Evolutionary conservation across 2,888 invertebrate species (phyloP), one percentile per base, ranked within the genome.

Genomic region (Shargacucullia verbasci): DNA sequence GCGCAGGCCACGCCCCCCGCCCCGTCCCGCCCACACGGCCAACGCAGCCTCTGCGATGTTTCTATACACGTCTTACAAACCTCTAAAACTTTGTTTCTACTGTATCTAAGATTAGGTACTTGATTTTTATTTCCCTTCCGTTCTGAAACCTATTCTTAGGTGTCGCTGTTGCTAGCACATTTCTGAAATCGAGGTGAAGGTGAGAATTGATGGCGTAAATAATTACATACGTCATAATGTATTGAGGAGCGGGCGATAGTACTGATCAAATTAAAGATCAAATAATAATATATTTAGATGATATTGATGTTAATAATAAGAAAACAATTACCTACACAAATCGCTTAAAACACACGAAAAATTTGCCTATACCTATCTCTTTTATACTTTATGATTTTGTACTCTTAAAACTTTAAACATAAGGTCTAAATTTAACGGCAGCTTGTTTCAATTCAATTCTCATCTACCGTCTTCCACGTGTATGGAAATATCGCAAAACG

Each of bases 11-110:
- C 53, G 20, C 55, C 50, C 47, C 56, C 72, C 44, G 74, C 59
- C 66, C 59, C 71, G 59, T 68, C 70, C 62, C 73, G 62, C 73
- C 65, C 75, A 55, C 64, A 49, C 47, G 50, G 48, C 63, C 52
- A 47, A 54, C 62, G 49, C 45, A 49, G 37, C 45, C 38, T 53
- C 59, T 37, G 54, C 57, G 53, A 64, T 74, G 71, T 73, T 70
- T 62, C 61, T 49, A 52, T 50, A 59, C 67, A 64, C 59, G 68
- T 39, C 56, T 45, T 20, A 20, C 20, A 3, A 20, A 2, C 20
- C 4, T 55, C 44, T 68, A 41, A 1, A 27, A 39, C 11, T 31
- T 44, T 33, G 29, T 38, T 29, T 29, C 33, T 35, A 12, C 11
- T 40, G 10, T 45, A 35, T 46, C 35, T 38, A n/a, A 9, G 4